Percentiles rank a stretch among this genome's conserved stretches.
phyloP scores from a whole-genome alignment of 2,113 vertebrate genomes.

The Aramus guarauna region DNA sequence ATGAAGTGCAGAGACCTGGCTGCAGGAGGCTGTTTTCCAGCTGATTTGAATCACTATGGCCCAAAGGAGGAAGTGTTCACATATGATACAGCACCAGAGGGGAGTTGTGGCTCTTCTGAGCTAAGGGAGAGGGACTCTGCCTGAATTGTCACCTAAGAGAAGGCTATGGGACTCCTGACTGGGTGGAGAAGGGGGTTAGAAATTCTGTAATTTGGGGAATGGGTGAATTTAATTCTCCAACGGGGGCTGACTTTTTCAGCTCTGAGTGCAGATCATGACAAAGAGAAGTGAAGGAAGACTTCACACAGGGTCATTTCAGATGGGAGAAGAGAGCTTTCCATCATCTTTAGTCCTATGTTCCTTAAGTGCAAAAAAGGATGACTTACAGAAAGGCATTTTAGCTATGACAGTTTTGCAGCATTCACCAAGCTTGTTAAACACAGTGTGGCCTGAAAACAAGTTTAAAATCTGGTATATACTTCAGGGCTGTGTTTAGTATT shows the following conservation, averaged over 20 bases:
- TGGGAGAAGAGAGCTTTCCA: neutral
- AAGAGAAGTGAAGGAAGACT: neutral
- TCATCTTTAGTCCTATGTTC: neutral
- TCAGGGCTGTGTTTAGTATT: neutral
- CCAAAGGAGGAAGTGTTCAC: neutral
- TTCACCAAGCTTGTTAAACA: neutral
- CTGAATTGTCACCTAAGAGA: neutral
- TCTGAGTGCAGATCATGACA: neutral
- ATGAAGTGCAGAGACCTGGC: neutral
- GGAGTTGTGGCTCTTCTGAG: neutral
- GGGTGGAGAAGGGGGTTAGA: neutral
- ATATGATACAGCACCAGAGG: neutral
- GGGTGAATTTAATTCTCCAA: neutral
- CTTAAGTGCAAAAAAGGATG: neutral
- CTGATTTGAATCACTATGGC: neutral
- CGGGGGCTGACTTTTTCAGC: neutral
- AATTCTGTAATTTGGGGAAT: neutral
- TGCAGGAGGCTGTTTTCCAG: neutral
- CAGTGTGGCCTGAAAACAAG: neutral
- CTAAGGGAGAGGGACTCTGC: neutral
- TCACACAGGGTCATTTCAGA: neutral
- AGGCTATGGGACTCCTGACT: neutral
- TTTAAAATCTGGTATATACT: neutral
- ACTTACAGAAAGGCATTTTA: neutral
- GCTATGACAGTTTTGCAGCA: neutral